Base-by-base conservation (phyloP, 2,113 vertebrate species). In the Nanorana parkeri region DNA sequence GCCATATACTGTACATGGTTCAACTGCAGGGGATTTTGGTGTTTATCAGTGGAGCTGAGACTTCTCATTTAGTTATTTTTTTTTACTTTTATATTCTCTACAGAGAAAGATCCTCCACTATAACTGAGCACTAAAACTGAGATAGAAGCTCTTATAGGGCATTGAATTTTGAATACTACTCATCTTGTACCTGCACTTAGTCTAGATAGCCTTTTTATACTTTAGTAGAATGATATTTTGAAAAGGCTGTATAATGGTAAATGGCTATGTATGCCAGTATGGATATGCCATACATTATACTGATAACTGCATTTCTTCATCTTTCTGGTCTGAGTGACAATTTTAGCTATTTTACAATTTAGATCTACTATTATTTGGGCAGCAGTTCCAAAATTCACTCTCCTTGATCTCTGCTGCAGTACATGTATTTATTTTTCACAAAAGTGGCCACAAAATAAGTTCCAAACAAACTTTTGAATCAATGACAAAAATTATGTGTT, bases 171-270 rank as follows among this genome's bases (percentile, higher is more conserved):
- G 87, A 88, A 84, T 89, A 90, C 86, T 88, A 87, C 90, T 91
- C 91, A 92, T 93, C 90, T 90, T 90, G 89, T 90, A 91, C 88
- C 89, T 91, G 88, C 85, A 88, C 87, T 93, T 94, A 93, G 92
- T 93, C 90, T 93, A 93, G 93, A 93, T 92, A 93, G 93, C 92
- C 90, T 91, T 91, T 94, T 91, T 90, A 32, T 94, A 90, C 88
- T 93, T 90, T 92, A 86, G 79, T 89, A 89, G 87, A 93, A 92
- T 91, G 90, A 87, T 91, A 94, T 93, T 94, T 94, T 91, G 90
- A 92, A 93, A 93, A 93, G 88, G 88, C 91, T 93, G 87, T 91
- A 88, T 89, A 84, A 85, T 81, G 86, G 85, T 88, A 91, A 93
- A 93, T 92, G 90, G 91, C 87, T 87, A 84, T 91, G 77, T 89